Conservation (phyloP, 1,140 invertebrate species). For the Arctopsyche grandis region DNA sequence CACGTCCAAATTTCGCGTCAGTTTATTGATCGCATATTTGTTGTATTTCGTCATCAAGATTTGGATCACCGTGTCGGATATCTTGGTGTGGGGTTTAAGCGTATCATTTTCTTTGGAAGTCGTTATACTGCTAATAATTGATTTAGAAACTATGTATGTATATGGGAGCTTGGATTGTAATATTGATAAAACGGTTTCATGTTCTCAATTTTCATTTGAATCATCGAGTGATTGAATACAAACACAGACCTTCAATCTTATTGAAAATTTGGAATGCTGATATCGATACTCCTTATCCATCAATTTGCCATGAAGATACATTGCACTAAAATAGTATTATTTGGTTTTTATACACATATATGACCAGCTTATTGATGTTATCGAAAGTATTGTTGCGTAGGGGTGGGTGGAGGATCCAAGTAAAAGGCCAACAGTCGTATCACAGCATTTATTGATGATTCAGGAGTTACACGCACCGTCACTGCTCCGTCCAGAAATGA, state of each 20-base stretch:
- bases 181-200: background rate
- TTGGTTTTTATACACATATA: no score
- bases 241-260: no score
- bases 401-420: no score
- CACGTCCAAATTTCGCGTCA: background rate
- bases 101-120: background rate
- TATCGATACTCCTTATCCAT: background rate
- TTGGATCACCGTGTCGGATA: background rate
- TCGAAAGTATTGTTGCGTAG: no score
- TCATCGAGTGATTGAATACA: background rate
- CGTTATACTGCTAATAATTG: background rate
- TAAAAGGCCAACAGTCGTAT: no score
- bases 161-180: background rate
- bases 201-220: background rate
- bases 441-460: no score
- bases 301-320: background rate
- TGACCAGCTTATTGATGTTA: no score
- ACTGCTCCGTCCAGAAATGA: no score
- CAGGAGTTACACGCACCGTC: no score
- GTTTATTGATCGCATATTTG: background rate
- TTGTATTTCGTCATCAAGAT: background rate
- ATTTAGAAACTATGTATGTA: background rate
- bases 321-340: background rate
- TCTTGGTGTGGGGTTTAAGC: background rate
- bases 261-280: background rate